Base-by-base conservation (phyloP, 2,113 vertebrate genomes). In the Lepisosteus oculatus region DNA sequence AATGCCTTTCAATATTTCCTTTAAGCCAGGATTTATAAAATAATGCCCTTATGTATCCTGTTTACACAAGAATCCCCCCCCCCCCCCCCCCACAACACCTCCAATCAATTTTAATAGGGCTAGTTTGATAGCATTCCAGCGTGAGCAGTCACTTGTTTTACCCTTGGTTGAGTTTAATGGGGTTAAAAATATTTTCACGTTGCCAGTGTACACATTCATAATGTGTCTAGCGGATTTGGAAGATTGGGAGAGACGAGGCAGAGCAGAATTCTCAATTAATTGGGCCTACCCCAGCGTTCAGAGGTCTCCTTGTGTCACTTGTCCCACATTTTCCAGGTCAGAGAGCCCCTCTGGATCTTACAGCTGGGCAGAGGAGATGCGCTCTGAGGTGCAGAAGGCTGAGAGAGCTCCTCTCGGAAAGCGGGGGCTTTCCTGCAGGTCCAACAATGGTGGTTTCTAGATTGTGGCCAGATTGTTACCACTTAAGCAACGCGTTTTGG, bases 161-260 rank as follows among this genome's bases (percentile, higher is more conserved):
- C 94, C 96, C 95, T 98, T 97, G 95, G 94, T 94, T 91, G 90
- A 94, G 92, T 98, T 97, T 97, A 96, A 95, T 95, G 93, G 93
- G 94, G 95, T 97, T 95, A 97, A 97, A 96, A 94, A 97, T 96
- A 94, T 96, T 97, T 97, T 95, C 89, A 71, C 88, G 93, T 94
- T 92, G 93, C 91, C 91, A 93, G 88, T 90, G 89, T 90, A 92
- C 86, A 85, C 93, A 96, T 95, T 96, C 95, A 96, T 96, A 94
- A 95, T 96, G 94, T 96, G 95, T 96, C 93, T 88, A 90, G 90
- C 86, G 88, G 95, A 96, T 96, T 97, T 96, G 93, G 93, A 93
- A 94, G 96, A 97, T 95, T 95, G 91, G 86, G 94, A 92, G 91
- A 95, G 95, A 96, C 91, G 92, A 94, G 93, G 90, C 93, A 86